Percentiles rank a stretch among this genome's conserved stretches.
phyloP scores from a whole-genome alignment of 1,140 invertebrate species.

The Heterodera schachtii region DNA sequence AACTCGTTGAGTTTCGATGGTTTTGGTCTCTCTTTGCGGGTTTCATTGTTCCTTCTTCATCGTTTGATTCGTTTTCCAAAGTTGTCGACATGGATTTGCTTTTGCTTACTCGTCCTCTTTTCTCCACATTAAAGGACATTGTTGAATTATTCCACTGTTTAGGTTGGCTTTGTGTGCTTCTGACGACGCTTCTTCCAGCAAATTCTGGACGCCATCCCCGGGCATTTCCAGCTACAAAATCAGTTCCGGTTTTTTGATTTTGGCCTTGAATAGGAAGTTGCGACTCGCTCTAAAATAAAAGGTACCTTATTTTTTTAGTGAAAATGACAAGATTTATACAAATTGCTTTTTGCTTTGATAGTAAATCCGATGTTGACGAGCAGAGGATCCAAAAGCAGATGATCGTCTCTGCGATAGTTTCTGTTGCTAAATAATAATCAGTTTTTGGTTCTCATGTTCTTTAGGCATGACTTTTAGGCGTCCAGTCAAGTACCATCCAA shows the following conservation, averaged over 20 bases:
- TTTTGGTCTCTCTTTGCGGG: neutral
- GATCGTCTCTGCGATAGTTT: conserved; percentile 1
- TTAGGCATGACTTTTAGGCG: too few species aligned
- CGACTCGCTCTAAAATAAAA: neutral
- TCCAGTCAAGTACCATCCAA: too few species aligned
- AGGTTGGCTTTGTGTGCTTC: conserved; percentile 3
- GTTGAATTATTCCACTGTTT: neutral
- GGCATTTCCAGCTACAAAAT: conserved; percentile 1
- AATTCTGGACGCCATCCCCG: conserved; percentile 8
- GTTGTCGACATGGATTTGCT: conserved; percentile 18
- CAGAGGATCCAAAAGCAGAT: conserved; percentile 8
- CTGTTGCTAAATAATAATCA: too few species aligned
- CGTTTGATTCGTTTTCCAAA: neutral
- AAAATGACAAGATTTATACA: conserved; percentile 16
- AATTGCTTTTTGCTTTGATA: conserved; percentile 29
- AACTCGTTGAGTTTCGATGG: conserved; percentile 29
- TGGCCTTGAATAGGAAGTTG: neutral
- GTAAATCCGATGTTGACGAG: conserved; percentile 1
- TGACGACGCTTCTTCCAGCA: conserved; percentile 19
- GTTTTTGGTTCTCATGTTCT: too few species aligned
- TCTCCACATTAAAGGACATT: neutral
- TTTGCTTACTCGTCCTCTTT: neutral
- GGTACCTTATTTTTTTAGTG: neutral
- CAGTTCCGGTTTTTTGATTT: neutral
- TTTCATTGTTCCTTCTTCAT: neutral